Conservation (phyloP, 2,888 invertebrate genomes). For the Cephus pygmeus region DNA sequence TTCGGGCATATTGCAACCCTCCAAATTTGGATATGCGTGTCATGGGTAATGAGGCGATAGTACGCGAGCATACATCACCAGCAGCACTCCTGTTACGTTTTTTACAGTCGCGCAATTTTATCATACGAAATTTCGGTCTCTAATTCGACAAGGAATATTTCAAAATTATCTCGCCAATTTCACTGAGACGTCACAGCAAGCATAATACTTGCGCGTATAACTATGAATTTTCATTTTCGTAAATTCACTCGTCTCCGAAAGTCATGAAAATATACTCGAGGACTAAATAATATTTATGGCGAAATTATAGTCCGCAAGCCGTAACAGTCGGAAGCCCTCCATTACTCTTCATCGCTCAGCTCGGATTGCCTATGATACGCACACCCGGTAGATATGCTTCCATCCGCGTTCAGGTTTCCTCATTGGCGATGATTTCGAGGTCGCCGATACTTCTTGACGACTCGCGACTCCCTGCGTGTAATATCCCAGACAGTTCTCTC, state of each 20-base stretch:
- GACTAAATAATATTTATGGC: not conserved
- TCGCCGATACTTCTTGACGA: constrained; percentile 28
- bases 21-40: constrained; percentile 20
- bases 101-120: not conserved
- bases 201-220: not conserved
- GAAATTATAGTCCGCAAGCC: not conserved
- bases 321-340: not conserved
- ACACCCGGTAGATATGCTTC: not conserved
- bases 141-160: not conserved
- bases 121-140: not conserved
- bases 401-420: not conserved
- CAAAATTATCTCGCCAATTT: not conserved
- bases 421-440: constrained; percentile 16
- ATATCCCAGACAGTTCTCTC: constrained; percentile 28
- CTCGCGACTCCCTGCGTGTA: constrained; percentile 29
- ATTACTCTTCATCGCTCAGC: not conserved
- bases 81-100: constrained; percentile 11
- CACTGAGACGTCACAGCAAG: not conserved
- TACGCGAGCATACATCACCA: constrained; percentile 24
- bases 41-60: constrained; percentile 37
- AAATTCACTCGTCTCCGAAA: not conserved
- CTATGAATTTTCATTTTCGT: not conserved
- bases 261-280: not conserved
- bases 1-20: not conserved
- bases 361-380: not conserved